Conservation (phyloP, 2,888 invertebrate genomes). For the Oxystoma pomonae region DNA sequence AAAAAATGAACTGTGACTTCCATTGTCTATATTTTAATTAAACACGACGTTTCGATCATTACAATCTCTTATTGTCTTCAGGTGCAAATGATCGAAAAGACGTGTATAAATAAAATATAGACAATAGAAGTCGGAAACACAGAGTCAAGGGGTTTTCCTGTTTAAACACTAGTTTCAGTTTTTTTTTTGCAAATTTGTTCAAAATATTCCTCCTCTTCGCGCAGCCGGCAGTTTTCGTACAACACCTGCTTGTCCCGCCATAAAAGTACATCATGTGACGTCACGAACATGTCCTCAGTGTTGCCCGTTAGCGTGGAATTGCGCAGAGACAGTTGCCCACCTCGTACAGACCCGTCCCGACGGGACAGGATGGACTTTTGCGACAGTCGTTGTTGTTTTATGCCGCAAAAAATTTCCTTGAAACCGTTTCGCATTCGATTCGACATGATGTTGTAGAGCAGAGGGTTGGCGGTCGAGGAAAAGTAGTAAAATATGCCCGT, state of each 20-base stretch:
- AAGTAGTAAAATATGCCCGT: conserved; percentile 82
- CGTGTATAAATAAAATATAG: no score
- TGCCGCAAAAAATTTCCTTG: conserved; percentile 67
- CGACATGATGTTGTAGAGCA: conserved; percentile 80
- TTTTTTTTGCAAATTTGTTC: not conserved
- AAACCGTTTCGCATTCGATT: conserved; percentile 74
- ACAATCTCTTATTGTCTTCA: no score
- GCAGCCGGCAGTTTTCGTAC: not conserved
- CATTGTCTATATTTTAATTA: no score
- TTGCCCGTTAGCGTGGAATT: not conserved
- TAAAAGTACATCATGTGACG: not conserved
- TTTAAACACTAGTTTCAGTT: not conserved
- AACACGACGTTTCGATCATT: no score
- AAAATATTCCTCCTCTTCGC: not conserved
- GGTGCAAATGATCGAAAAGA: no score
- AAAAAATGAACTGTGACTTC: no score
- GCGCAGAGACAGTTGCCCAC: not conserved
- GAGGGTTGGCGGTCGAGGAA: conserved; percentile 75
- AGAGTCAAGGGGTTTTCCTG: no score
- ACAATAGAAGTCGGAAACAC: no score
- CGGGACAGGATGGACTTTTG: conserved; percentile 1
- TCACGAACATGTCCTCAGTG: not conserved
- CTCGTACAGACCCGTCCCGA: not conserved
- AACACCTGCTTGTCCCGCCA: not conserved
- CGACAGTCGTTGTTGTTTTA: conserved; percentile 35